These are phyloP conservation scores for Caenorhabditis inopinata DNA, from an alignment of 1,140 invertebrate species.

Conservation along the genomic window DNA sequence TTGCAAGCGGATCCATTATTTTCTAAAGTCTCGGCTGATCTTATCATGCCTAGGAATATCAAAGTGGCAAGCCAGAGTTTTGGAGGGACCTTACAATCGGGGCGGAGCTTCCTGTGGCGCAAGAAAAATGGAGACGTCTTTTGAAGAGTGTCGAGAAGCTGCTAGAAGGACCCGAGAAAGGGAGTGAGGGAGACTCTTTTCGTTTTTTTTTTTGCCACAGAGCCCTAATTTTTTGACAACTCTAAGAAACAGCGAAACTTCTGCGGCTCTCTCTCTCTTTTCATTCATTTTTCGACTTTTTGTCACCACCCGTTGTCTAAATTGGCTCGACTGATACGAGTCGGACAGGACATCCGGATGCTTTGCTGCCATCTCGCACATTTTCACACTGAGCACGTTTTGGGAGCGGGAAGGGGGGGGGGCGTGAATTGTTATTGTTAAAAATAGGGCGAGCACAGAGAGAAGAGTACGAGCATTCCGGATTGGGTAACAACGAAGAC, in stretches of 20 bases:
- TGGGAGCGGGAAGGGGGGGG: background rate
- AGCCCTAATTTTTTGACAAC: slow-evolving; percentile 28
- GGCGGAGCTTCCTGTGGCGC: background rate
- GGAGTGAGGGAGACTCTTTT: background rate
- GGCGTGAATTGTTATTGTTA: no score
- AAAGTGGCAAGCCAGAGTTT: background rate
- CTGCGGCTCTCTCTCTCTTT: background rate
- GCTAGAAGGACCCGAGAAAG: background rate
- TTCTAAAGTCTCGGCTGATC: background rate
- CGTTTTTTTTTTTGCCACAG: background rate
- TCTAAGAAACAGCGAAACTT: background rate
- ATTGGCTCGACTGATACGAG: slow-evolving; percentile 29
- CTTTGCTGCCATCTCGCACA: background rate
- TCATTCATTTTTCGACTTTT: slow-evolving; percentile 19
- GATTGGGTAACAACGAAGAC: no score
- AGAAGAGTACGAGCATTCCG: background rate
- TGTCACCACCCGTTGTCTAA: background rate
- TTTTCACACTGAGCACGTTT: slow-evolving; percentile 8
- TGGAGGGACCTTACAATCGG: background rate
- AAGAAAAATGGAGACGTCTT: background rate
- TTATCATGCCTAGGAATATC: background rate
- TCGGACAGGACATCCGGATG: slow-evolving; percentile 8
- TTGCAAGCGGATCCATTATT: slow-evolving; percentile 18
- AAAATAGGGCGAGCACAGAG: no score
- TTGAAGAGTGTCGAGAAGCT: background rate